Percentiles rank a stretch among this genome's conserved stretches.
phyloP scores from a whole-genome alignment of 2,113 vertebrate species.

The Eira barbara region DNA sequence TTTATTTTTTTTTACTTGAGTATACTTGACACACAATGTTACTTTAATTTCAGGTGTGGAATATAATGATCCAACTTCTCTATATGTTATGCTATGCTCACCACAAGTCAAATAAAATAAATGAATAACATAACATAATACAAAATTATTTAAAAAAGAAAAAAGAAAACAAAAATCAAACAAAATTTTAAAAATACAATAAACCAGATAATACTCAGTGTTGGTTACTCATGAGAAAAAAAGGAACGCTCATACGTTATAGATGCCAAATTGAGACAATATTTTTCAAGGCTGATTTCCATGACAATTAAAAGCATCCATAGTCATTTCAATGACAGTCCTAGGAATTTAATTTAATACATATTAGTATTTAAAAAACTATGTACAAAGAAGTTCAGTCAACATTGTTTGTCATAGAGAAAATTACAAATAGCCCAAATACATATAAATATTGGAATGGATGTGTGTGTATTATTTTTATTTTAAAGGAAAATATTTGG shows the following conservation, averaged over 20 bases:
- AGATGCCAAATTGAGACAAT: background rate
- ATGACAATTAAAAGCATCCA: background rate
- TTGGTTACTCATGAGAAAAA: background rate
- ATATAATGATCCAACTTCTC: background rate
- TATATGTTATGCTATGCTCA: background rate
- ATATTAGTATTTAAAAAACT: background rate
- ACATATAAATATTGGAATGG: background rate
- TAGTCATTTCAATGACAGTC: background rate
- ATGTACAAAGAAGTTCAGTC: background rate
- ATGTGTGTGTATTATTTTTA: background rate
- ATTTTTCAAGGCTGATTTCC: conserved; percentile 12
- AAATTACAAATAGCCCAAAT: background rate
- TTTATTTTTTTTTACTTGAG: background rate
- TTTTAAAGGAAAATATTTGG: conserved; percentile 17
- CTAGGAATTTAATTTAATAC: background rate
- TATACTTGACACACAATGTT: background rate
- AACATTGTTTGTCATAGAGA: background rate
- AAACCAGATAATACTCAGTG: background rate
- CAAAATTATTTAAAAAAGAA: background rate
- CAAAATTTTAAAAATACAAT: background rate
- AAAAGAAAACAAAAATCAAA: background rate
- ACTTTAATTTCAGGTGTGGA: background rate
- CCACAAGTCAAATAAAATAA: background rate
- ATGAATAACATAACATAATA: background rate
- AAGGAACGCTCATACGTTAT: background rate